Percentiles rank a stretch among this genome's conserved stretches.
Conservation (phyloP, 2,888 invertebrate genomes). For the Lysandra bellargus region DNA sequence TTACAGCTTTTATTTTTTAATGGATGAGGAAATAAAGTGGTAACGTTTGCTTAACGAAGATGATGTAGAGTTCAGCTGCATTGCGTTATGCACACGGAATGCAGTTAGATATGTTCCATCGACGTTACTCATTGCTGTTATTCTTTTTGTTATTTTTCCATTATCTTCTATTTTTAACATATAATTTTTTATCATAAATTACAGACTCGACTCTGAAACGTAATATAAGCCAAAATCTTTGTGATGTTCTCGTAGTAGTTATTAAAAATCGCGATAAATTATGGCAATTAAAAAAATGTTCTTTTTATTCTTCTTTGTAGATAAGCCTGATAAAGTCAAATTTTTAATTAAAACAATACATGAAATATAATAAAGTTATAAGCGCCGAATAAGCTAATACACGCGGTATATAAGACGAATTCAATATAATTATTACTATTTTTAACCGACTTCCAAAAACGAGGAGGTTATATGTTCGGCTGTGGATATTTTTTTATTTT, state of each 20-base stretch:
- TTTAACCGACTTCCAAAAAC: too few species aligned
- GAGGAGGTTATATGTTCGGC: too few species aligned
- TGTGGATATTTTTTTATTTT: too few species aligned
- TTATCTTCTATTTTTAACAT: background rate
- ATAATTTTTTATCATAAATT: background rate
- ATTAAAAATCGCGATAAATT: too few species aligned
- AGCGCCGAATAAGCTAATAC: too few species aligned
- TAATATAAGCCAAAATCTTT: too few species aligned
- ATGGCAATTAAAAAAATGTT: too few species aligned
- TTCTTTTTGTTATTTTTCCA: background rate
- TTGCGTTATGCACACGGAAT: conserved; percentile 1
- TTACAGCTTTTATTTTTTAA: background rate
- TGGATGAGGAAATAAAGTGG: background rate
- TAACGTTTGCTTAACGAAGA: background rate
- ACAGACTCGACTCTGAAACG: too few species aligned
- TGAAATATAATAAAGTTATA: too few species aligned
- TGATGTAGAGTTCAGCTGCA: conserved; percentile 17
- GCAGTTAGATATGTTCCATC: background rate
- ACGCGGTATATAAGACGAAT: background rate
- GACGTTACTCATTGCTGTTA: background rate
- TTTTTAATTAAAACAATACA: background rate
- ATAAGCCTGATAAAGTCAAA: background rate
- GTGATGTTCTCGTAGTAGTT: too few species aligned
- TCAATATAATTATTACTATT: background rate
- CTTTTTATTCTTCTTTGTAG: too few species aligned